Conservation (phyloP, 2,113 vertebrate species). For the Lagopus muta region DNA sequence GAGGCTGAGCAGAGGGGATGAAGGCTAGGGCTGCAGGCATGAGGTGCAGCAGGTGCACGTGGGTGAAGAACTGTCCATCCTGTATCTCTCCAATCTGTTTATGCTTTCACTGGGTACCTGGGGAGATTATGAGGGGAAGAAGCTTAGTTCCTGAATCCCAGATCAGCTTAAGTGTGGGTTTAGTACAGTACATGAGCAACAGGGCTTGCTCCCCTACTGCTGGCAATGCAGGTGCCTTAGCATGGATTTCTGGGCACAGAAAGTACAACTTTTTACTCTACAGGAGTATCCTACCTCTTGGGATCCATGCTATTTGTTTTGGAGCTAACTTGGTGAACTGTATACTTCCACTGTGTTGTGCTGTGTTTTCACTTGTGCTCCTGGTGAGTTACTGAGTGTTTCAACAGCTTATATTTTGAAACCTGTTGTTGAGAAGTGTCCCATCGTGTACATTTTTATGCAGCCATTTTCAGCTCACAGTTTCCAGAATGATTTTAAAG, state of each 20-base stretch:
- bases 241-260: neutral
- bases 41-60: neutral
- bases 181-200: no score
- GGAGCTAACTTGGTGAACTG: neutral
- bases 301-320: neutral
- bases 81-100: neutral
- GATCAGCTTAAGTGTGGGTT: neutral
- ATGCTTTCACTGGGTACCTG: neutral
- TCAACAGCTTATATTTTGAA: neutral
- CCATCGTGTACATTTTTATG: fast-evolving
- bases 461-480: fast-evolving
- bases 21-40: neutral
- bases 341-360: neutral
- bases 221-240: neutral
- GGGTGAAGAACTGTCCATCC: neutral
- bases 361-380: neutral
- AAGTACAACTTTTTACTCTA: neutral
- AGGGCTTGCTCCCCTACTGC: neutral
- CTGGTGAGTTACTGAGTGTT: neutral
- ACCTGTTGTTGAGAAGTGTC: fast-evolving
- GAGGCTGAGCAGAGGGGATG: neutral
- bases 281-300: neutral
- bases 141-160: neutral
- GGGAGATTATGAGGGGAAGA: neutral
- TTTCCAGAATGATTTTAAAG: slow-evolving; percentile 5